Conservation (phyloP, 2,888 invertebrate genomes). For the Rapana venosa region DNA sequence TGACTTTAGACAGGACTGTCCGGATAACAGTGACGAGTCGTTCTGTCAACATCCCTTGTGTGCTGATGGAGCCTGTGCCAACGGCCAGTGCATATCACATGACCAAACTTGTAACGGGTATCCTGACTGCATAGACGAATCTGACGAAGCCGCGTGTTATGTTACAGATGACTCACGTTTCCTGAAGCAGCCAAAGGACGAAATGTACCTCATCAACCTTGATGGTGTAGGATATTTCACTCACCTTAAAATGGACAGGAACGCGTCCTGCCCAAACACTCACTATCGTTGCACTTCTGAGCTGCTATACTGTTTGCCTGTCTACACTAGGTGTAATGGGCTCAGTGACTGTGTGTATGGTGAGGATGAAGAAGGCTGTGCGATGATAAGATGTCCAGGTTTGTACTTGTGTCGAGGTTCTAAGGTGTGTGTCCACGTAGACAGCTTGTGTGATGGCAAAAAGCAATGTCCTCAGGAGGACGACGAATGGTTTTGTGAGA, state of each 20-base stretch:
- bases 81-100: background rate
- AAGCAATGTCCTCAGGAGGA: background rate
- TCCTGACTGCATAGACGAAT: background rate
- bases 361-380: slow-evolving; percentile 10
- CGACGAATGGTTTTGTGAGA: background rate
- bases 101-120: background rate
- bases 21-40: background rate
- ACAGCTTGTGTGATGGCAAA: background rate
- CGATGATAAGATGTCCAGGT: background rate
- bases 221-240: background rate
- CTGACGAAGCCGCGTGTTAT: background rate
- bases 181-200: background rate
- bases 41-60: background rate
- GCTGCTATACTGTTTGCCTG: slow-evolving; percentile 3
- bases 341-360: background rate
- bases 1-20: slow-evolving; percentile 14
- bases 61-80: background rate
- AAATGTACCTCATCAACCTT: background rate
- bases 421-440: background rate
- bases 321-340: slow-evolving; percentile 4
- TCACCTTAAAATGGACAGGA: background rate
- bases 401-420: background rate
- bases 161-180: background rate
- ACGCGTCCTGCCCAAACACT: background rate
- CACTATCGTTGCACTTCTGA: background rate